Evolutionary conservation across 2,888 invertebrate genomes (phyloP).

Genomic region (Cerastis leucographa): DNA sequence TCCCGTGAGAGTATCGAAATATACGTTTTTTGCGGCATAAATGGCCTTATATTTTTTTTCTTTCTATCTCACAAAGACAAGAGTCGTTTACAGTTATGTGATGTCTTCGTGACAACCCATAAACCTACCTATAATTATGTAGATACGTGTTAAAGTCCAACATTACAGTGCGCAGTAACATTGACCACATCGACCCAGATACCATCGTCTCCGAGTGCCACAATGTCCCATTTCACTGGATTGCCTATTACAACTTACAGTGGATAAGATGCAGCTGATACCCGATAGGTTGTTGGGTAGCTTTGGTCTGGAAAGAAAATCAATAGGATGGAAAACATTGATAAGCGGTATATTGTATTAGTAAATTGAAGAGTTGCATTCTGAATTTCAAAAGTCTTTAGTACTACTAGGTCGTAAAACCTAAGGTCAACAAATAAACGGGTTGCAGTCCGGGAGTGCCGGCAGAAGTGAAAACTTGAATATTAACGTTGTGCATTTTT

Average conservation of each 20-base stretch:
- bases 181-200: conserved; percentile 37
- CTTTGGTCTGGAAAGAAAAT: conserved; percentile 17
- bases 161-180: conserved; percentile 25
- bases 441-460: too few relatives aligned
- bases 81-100: neutral
- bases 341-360: neutral
- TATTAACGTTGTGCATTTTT: too few relatives aligned
- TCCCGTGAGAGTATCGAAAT: too few relatives aligned
- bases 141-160: neutral
- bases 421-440: neutral
- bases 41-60: neutral
- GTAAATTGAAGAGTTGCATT: neutral
- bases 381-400: too few relatives aligned
- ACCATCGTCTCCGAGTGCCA: conserved; percentile 31
- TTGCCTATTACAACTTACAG: conserved; percentile 52
- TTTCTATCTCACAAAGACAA: neutral
- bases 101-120: neutral
- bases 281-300: conserved; percentile 1
- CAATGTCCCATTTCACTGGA: conserved; percentile 47
- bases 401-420: neutral
- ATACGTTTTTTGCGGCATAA: neutral
- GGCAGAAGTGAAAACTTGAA: too few relatives aligned
- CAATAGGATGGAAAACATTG: conserved; percentile 5
- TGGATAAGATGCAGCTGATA: conserved; percentile 51
- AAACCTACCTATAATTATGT: neutral